phyloP scores from a whole-genome alignment of 2,888 invertebrate species.

The Aphidoletes aphidimyza region DNA sequence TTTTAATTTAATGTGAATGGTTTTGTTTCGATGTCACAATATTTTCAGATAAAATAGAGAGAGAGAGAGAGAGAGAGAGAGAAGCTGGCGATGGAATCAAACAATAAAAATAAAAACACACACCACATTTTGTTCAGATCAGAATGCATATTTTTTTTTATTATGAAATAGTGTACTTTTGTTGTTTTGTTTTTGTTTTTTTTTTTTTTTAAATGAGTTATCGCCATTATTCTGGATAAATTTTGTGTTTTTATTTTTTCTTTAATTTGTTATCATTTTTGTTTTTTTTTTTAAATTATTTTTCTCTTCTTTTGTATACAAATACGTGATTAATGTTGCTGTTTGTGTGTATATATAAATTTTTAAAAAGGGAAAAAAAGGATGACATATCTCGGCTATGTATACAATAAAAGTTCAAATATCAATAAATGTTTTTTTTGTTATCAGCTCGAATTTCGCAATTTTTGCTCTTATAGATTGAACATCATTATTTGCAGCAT shows the following conservation, averaged over 20 bases:
- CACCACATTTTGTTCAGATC: not conserved
- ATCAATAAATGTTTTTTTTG: slow-evolving; percentile 27
- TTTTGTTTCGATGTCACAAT: not conserved
- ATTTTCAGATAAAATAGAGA: not conserved
- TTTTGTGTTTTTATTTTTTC: not conserved
- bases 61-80: no score
- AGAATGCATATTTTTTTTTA: slow-evolving; percentile 31
- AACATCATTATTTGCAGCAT: slow-evolving; percentile 32
- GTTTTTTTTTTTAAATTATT: no score
- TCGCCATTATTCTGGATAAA: slow-evolving; percentile 22
- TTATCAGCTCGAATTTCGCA: slow-evolving; percentile 49
- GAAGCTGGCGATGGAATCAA: no score
- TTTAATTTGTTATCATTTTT: not conserved
- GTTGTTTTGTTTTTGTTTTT: not conserved
- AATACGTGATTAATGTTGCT: slow-evolving; percentile 19
- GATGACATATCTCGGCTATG: slow-evolving; percentile 49
- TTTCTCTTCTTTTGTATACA: not conserved
- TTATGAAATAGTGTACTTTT: slow-evolving; percentile 37
- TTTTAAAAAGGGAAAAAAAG: slow-evolving; percentile 45
- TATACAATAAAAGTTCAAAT: slow-evolving; percentile 51
- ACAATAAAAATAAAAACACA: no score
- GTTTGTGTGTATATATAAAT: slow-evolving; percentile 38
- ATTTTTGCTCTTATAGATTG: slow-evolving; percentile 8
- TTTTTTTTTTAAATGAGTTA: slow-evolving; percentile 23
- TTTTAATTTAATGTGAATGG: no score